Conservation (phyloP, 1,140 invertebrate genomes). For the Bombus waltoni region DNA sequence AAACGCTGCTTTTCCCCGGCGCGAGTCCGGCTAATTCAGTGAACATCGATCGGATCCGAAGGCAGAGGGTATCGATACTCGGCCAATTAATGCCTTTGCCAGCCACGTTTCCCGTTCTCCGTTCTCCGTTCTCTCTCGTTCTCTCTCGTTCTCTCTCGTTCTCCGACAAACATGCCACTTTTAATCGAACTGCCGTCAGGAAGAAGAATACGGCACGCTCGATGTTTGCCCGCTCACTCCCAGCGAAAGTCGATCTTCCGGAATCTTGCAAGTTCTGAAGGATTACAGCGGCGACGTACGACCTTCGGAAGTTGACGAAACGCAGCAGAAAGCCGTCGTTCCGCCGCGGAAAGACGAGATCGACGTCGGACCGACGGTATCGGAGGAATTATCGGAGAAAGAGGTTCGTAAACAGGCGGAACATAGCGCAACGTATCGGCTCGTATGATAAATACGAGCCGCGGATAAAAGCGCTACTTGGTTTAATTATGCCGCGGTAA, state of each 20-base stretch:
- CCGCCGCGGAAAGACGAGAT: neutral
- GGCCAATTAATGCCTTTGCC: neutral
- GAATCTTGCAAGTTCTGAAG: constrained; percentile 20
- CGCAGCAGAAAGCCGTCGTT: neutral
- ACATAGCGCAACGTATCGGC: neutral
- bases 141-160: neutral
- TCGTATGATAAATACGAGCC: neutral
- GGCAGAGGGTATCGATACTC: neutral
- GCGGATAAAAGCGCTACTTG: neutral
- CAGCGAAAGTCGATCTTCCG: constrained; percentile 20
- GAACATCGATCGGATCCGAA: constrained; percentile 9
- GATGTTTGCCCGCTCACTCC: neutral
- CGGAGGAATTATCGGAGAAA: neutral
- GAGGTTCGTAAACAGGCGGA: neutral
- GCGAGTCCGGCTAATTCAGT: neutral
- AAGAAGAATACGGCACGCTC: neutral
- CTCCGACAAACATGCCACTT: neutral
- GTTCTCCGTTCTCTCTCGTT: neutral
- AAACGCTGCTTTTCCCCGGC: neutral
- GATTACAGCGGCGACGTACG: constrained; percentile 24
- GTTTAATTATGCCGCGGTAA: constrained; percentile 21
- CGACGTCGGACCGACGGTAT: constrained; percentile 23
- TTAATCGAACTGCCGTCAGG: constrained; percentile 30
- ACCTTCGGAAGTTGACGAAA: neutral
- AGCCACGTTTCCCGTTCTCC: neutral